phyloP scores from a whole-genome alignment of 2,113 vertebrate genomes.

The Bubo blakistoni region DNA sequence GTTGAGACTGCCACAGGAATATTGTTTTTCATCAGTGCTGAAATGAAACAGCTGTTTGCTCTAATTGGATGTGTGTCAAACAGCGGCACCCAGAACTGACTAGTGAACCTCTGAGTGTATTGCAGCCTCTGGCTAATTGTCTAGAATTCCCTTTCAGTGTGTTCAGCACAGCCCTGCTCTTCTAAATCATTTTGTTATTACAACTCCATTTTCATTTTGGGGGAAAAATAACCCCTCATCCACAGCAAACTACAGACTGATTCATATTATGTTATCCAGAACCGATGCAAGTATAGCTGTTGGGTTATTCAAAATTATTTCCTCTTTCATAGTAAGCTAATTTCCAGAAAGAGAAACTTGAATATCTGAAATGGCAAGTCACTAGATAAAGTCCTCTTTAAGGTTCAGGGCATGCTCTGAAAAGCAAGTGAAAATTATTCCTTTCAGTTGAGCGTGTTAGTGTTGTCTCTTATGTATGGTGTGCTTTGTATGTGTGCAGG shows the following conservation, averaged over 20 bases:
- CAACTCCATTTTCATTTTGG: not conserved
- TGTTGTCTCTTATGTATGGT: not conserved
- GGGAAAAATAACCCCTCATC: not conserved
- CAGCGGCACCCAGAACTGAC: not conserved
- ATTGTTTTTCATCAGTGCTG: not conserved
- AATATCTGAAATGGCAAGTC: not conserved
- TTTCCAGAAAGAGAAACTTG: not conserved
- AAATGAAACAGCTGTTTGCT: constrained; percentile 2
- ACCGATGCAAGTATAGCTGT: not conserved
- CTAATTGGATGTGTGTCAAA: not conserved
- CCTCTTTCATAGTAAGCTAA: not conserved
- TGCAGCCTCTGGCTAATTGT: not conserved
- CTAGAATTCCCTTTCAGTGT: not conserved
- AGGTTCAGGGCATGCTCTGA: not conserved
- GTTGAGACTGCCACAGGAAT: not conserved
- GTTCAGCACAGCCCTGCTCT: not conserved
- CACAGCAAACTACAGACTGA: not conserved
- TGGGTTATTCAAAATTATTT: not conserved
- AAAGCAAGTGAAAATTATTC: not conserved
- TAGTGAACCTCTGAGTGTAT: not conserved
- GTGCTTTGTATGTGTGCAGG: not conserved
- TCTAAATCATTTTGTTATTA: not conserved
- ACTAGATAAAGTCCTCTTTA: not conserved
- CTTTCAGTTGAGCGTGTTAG: not conserved
- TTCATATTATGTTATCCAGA: not conserved